A percentile compares a stretch with the other conserved stretches of the same genome.
Evolutionary conservation across 2,113 vertebrate species (phyloP).

Genomic region (Pachypanchax playfairii): DNA sequence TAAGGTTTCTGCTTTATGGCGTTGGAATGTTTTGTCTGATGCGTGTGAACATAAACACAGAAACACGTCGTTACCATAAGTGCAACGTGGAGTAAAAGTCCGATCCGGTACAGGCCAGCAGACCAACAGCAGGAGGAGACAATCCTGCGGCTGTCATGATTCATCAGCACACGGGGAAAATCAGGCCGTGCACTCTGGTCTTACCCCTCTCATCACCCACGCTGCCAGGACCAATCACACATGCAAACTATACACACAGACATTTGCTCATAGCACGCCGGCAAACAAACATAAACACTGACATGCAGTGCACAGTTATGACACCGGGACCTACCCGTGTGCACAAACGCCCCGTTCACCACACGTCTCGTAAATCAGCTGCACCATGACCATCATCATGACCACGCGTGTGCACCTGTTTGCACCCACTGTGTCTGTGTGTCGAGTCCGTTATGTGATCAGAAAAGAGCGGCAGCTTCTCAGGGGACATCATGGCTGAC

Average conservation of each 20-base stretch:
- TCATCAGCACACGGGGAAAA: slow-evolving; percentile 67
- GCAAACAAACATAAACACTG: slow-evolving; percentile 24
- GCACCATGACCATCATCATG: slow-evolving; percentile 4
- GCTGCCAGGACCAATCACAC: slow-evolving; percentile 60
- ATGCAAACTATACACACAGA: slow-evolving; percentile 48
- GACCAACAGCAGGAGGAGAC: slow-evolving; percentile 56
- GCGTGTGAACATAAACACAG: slow-evolving; percentile 66
- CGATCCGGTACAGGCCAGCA: slow-evolving; percentile 44
- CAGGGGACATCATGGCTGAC: slow-evolving; percentile 32
- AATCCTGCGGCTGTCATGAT: slow-evolving; percentile 76
- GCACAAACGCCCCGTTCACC: not conserved
- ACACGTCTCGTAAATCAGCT: not conserved
- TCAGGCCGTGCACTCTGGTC: slow-evolving; percentile 61
- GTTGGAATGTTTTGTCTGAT: slow-evolving; percentile 51
- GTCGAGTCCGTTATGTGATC: slow-evolving; percentile 20
- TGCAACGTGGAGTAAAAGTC: slow-evolving; percentile 45
- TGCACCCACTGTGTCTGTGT: slow-evolving; percentile 9
- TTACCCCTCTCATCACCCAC: slow-evolving; percentile 51
- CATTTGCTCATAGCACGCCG: slow-evolving; percentile 51
- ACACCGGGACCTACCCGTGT: slow-evolving; percentile 19
- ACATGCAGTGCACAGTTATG: slow-evolving; percentile 11
- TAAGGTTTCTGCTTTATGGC: slow-evolving; percentile 27
- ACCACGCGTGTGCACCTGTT: slow-evolving; percentile 33
- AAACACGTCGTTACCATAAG: slow-evolving; percentile 60
- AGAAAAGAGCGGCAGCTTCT: slow-evolving; percentile 34